Percentiles rank a stretch among this genome's conserved stretches.
Conservation (phyloP, 2,888 invertebrate genomes). For the Cyclophora albipunctata region DNA sequence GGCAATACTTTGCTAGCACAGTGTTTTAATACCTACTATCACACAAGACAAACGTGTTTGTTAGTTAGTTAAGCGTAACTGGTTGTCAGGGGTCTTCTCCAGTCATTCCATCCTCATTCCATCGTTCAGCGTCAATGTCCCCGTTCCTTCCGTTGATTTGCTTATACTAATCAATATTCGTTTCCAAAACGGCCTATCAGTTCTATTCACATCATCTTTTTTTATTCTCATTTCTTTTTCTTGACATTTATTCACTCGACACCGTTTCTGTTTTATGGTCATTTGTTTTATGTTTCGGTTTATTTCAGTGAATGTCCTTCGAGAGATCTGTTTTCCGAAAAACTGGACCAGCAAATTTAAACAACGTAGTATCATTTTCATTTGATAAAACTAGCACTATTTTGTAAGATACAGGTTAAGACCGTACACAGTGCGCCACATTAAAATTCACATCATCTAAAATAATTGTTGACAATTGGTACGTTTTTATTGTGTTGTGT, state of each 20-base stretch:
- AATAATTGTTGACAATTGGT: slow-evolving; percentile 40
- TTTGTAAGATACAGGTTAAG: slow-evolving; percentile 45
- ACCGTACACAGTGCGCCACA: slow-evolving; percentile 53
- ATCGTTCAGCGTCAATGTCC: slow-evolving; percentile 53
- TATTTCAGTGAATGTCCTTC: slow-evolving; percentile 69
- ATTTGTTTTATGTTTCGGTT: slow-evolving; percentile 36
- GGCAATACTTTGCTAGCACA: slow-evolving; percentile 47
- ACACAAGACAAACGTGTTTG: slow-evolving; percentile 39
- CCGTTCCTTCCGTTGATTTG: slow-evolving; percentile 56
- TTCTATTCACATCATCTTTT: slow-evolving; percentile 63
- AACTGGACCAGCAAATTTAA: slow-evolving; percentile 50
- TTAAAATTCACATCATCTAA: slow-evolving; percentile 50
- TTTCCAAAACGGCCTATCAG: slow-evolving; percentile 77
- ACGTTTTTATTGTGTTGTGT: slow-evolving; percentile 61
- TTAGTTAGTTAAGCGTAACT: slow-evolving; percentile 10
- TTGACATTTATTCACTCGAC: slow-evolving; percentile 58
- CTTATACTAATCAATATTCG: slow-evolving; percentile 61
- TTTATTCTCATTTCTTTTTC: slow-evolving; percentile 54
- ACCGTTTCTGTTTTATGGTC: slow-evolving; percentile 39
- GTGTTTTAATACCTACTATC: slow-evolving; percentile 37
- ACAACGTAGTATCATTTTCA: slow-evolving; percentile 52
- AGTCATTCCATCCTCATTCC: slow-evolving; percentile 52
- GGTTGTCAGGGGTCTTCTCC: slow-evolving; percentile 27
- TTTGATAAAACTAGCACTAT: slow-evolving; percentile 55
- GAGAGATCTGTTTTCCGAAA: slow-evolving; percentile 74